These are phyloP conservation scores for Cettia cetti DNA, from an alignment of 2,113 vertebrate genomes.

Conservation along the genomic window DNA sequence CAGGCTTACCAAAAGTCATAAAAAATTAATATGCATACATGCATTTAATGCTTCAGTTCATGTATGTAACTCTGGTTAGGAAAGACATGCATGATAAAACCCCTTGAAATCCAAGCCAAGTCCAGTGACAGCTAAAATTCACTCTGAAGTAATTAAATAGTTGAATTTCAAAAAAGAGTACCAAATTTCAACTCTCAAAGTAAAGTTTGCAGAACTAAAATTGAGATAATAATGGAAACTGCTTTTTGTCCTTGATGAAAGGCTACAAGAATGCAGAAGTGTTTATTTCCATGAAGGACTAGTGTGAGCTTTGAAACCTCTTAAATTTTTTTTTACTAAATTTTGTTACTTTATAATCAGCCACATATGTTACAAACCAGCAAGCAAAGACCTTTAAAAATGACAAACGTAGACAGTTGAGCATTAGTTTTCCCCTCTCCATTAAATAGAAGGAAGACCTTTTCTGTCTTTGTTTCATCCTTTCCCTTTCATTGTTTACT, in stretches of 20 bases:
- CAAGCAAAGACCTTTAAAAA: background rate
- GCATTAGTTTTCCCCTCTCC: rapidly evolving
- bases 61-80: background rate
- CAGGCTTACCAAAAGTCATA: background rate
- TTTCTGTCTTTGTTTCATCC: background rate
- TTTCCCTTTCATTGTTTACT: background rate
- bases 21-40: background rate
- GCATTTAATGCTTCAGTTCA: background rate
- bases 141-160: background rate
- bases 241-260: background rate
- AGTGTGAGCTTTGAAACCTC: background rate
- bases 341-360: background rate
- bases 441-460: background rate
- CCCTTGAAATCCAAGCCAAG: background rate
- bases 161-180: background rate
- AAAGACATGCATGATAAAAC: background rate
- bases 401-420: background rate
- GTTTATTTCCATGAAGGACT: background rate
- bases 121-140: background rate
- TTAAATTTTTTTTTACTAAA: background rate
- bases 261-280: background rate
- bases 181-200: background rate
- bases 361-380: background rate
- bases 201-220: background rate
- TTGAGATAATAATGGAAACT: background rate